Evolutionary conservation across 1,140 invertebrate species (phyloP), one percentile per base, ranked within the genome.

Genomic region (Philopotamus ludificatus): DNA sequence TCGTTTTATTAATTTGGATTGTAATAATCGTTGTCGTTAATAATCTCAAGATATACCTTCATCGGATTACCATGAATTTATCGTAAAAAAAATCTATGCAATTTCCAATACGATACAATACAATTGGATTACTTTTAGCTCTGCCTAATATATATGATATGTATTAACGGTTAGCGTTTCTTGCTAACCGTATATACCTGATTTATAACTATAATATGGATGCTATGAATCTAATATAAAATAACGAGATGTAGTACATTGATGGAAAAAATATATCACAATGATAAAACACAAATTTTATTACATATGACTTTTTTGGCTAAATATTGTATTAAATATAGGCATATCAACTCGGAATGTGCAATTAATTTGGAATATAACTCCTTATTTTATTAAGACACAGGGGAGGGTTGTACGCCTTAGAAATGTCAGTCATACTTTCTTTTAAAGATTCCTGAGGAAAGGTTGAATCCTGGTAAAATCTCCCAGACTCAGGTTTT

Each of bases 401-500:
- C 4, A 12, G 28, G 12, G 4, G 12, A 34, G 28, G 28, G 28
- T 12, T 34, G 28, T n/a, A n/a, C n/a, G n/a, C n/a, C n/a, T n/a
- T 34, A 7, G 28, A 34, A 7, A 34, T 34, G 28, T 51, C 41
- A n/a, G 28, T 65, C 64, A 61, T 61, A 67, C 64, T 25, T 70
- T 67, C 47, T 9, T 71, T 78, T 79, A 81, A 73, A 80, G 73
- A 76, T 75, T 75, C 77, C 74, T 78, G 59, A 81, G 76, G 73
- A 75, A 81, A 59, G 79, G 79, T 72, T 78, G 75, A 68, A 76
- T 79, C 74, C 73, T 76, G 74, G 76, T 79, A 73, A 79, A 72
- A 73, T 81, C 78, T 71, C 74, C 77, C 72, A 81, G 75, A 69
- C 75, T 78, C 70, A 81, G 72, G 58, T 71, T 70, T 72, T 78